Evolutionary conservation across 1,140 invertebrate species (phyloP).

Genomic region (Scaptodrosophila lebanonensis): DNA sequence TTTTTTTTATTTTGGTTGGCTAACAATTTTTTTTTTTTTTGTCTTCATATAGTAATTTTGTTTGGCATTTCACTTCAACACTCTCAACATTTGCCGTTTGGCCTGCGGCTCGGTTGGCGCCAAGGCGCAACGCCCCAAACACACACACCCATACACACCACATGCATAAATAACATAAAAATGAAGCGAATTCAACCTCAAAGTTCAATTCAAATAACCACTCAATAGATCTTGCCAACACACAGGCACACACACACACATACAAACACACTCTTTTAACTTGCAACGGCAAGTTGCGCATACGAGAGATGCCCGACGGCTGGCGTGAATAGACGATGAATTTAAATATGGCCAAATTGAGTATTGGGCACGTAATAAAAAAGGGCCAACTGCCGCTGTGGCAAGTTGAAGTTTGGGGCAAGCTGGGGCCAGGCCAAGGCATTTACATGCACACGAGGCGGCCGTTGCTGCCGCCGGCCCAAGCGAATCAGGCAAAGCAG

Average conservation of each 20-base stretch:
- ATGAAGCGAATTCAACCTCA: slow-evolving; percentile 73
- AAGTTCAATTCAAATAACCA: slow-evolving; percentile 73
- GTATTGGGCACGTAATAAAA: slow-evolving; percentile 75
- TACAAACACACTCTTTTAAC: slow-evolving; percentile 22
- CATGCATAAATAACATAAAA: slow-evolving; percentile 67
- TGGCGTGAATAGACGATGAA: slow-evolving; percentile 72
- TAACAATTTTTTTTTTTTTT: too few relatives aligned
- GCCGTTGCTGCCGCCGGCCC: slow-evolving; percentile 14
- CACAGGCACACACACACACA: slow-evolving; percentile 7
- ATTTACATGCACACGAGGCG: not conserved
- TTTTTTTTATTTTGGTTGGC: slow-evolving; percentile 10
- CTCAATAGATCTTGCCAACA: slow-evolving; percentile 61
- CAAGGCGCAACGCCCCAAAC: not conserved
- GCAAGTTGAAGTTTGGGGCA: slow-evolving; percentile 14
- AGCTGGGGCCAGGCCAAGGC: not conserved
- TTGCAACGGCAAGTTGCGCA: slow-evolving; percentile 64
- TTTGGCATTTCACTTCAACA: slow-evolving; percentile 58
- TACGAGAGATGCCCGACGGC: slow-evolving; percentile 60
- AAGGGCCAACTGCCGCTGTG: slow-evolving; percentile 14
- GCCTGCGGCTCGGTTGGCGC: too few relatives aligned
- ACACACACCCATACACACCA: slow-evolving; percentile 13
- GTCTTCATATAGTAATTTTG: slow-evolving; percentile 11
- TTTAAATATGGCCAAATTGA: slow-evolving; percentile 75
- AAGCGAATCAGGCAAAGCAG: slow-evolving; percentile 12
- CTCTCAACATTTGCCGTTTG: slow-evolving; percentile 14